Base-by-base conservation (phyloP, 2,797 vertebrate species). In the Peromyscus nudipes region DNA sequence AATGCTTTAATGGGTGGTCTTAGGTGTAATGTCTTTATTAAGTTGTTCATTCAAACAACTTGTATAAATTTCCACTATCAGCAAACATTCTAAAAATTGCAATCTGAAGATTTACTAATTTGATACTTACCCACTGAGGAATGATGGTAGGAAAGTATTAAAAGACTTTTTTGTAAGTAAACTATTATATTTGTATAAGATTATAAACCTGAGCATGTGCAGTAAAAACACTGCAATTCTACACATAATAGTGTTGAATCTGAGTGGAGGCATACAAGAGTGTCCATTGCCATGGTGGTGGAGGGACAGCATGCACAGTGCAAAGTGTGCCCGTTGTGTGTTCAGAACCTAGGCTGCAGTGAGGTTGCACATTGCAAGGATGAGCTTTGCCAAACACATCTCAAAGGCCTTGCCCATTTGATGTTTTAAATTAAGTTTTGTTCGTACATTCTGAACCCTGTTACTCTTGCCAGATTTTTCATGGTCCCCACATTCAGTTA, bases 1-100 rank as follows among this genome's bases (percentile, higher is more conserved):
- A 87, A 57, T 71, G 34, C 55, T 88, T 93, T 75, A 52, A 73
- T 67, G 49, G 16, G n/a, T 92, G 34, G 86, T 93, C 75, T 95
- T 94, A 75, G 76, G 13, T 52, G 5, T 90, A 55, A 19, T 65
- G 23, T 82, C 80, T 73, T 89, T 81, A 64, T 89, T 85, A 89
- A 94, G 69, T 79, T 88, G 64, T 76, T 90, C n/a, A 85, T 71
- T 90, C 43, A 73, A 82, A 65, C 8, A 52, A 46, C 67, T 75
- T 95, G 93, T 90, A 64, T 89, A 37, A 88, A 34, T 34, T 49
- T 34, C n/a, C 92, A 14, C 27, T 84, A 73, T 80, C 60, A 69
- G 93, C 21, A 49, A 89, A 64, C 4, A n/a, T 79, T 79, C 85
- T 52, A 49, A 49, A 46, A 65, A 64, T 3, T 46, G 23, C 21